Evolutionary conservation across 1,140 invertebrate genomes (phyloP), one percentile per base, ranked within the genome.

Genomic region (Theocolax elegans): DNA sequence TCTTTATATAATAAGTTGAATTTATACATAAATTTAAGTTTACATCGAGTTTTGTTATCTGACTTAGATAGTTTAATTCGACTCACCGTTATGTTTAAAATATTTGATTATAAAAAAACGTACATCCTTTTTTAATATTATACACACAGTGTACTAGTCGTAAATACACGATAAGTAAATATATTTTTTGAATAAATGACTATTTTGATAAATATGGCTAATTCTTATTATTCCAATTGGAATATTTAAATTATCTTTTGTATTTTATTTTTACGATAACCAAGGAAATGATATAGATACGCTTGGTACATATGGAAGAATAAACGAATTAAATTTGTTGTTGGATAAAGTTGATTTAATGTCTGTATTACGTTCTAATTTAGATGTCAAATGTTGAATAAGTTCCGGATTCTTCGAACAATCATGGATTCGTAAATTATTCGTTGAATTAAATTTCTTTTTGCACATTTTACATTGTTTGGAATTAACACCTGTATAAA

Each of bases 361-460:
- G 17, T 53, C 17, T 2, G 23, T 17, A 35, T 35, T 56, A 17
- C 38, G 23, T 62, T 54, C 44, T 51, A 51, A 0, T 17, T 31
- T 62, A 4, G 19, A 29, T 38, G 42, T 35, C 13, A 60, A 12
- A 19, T 60, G 44, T 6, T 59, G 27, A 17, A 67, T 23, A 13
- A 67, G 10, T 51, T 72, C 21, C 7, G 51, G 58, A 67, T 88
- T 90, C 75, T 93, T 92, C 3, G 91, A 93, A 81, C 92, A 92
- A 80, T 92, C 87, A 77, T 94, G 92, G 0, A 91, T 91, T 70
- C 90, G 85, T 66, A 94, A 85, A 81, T 93, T 94, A 78, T 90
- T 92, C 25, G 91, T 89, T 1, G 93, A 82, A 1, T 92, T 90
- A 79, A 94, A 94, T 79, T 90, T 90, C 80, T 94, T 93, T 49